Percentiles rank a stretch among this genome's conserved stretches.
phyloP scores from a whole-genome alignment of 2,888 invertebrate species.

The Pyrrhia umbra region DNA sequence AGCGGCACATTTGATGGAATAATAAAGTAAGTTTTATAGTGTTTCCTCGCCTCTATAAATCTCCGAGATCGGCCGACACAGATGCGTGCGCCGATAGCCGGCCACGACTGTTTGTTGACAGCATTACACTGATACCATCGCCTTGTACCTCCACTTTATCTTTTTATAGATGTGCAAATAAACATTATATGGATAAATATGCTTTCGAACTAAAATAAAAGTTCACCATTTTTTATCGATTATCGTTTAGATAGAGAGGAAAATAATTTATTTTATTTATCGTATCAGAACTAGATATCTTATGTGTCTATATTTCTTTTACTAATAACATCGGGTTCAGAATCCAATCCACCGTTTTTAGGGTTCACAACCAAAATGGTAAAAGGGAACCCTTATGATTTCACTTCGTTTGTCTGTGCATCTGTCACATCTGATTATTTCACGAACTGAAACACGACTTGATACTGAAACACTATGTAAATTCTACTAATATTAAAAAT shows the following conservation, averaged over 20 bases:
- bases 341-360: background rate
- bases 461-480: too few species aligned
- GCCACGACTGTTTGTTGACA: constrained; percentile 67
- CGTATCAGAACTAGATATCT: background rate
- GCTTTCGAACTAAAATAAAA: constrained; percentile 47
- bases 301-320: too few species aligned
- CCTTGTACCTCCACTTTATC: constrained; percentile 50
- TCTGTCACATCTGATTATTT: too few species aligned
- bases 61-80: constrained; percentile 71
- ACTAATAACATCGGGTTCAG: background rate
- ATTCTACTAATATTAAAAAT: too few species aligned
- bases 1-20: constrained; percentile 79
- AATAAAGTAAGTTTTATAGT: constrained; percentile 83
- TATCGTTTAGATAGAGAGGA: background rate
- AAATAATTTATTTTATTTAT: background rate
- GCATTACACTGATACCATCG: constrained; percentile 66
- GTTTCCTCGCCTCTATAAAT: constrained; percentile 78
- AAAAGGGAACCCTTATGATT: too few species aligned
- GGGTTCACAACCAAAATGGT: too few species aligned
- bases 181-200: constrained; percentile 36
- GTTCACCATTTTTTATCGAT: constrained; percentile 12
- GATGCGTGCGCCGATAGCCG: constrained; percentile 72
- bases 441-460: too few species aligned
- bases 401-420: too few species aligned
- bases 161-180: constrained; percentile 49